Percentiles rank a stretch among this genome's conserved stretches.
Conservation (phyloP, 64 coral and sea anemone species). For the Orbicella faveolata region DNA sequence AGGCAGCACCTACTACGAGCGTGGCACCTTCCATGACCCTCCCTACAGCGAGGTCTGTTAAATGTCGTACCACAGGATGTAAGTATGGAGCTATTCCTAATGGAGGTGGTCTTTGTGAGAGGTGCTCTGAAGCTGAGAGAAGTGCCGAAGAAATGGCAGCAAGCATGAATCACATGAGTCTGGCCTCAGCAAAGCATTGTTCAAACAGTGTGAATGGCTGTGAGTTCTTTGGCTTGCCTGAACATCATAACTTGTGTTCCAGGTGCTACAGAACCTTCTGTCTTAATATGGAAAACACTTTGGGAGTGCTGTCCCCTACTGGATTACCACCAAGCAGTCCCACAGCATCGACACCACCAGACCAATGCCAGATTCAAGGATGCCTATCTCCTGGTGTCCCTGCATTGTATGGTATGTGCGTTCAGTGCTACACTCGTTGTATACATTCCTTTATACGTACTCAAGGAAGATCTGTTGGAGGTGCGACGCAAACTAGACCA, state of each 20-base stretch:
- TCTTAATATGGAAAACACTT: slow-evolving; percentile 57
- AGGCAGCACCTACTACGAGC: background rate
- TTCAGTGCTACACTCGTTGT: slow-evolving; percentile 67
- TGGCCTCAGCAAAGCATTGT: slow-evolving; percentile 32
- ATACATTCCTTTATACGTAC: slow-evolving; percentile 74
- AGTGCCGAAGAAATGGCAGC: slow-evolving; percentile 50
- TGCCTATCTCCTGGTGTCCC: slow-evolving; percentile 52
- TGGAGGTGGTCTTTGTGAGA: slow-evolving; percentile 60
- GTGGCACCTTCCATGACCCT: background rate
- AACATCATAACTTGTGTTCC: slow-evolving; percentile 79
- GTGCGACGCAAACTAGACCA: background rate
- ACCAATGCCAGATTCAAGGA: slow-evolving; percentile 32
- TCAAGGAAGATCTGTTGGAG: slow-evolving; percentile 52
- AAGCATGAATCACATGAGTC: background rate
- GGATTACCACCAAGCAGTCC: background rate
- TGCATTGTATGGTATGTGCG: slow-evolving; percentile 77
- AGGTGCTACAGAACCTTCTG: slow-evolving; percentile 75
- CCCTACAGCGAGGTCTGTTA: background rate
- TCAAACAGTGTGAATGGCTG: slow-evolving; percentile 70
- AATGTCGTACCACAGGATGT: slow-evolving; percentile 71
- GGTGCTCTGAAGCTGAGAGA: slow-evolving; percentile 73
- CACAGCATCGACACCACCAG: background rate
- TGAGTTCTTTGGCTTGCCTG: slow-evolving; percentile 67
- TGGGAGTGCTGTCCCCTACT: background rate
- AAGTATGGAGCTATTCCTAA: slow-evolving; percentile 51